phyloP scores from a whole-genome alignment of 1,140 invertebrate genomes.

The Pachypeltis micranthus region DNA sequence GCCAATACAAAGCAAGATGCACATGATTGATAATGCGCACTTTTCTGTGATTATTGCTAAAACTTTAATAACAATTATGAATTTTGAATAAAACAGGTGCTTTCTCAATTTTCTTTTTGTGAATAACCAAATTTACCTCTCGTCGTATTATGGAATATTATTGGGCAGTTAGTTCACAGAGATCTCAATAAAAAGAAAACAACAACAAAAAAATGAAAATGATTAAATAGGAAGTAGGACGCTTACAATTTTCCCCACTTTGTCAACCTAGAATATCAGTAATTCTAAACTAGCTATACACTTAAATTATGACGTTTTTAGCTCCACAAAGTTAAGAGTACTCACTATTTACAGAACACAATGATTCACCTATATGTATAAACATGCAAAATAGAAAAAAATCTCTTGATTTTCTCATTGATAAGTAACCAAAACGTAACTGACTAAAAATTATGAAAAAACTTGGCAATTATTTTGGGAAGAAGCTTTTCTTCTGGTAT shows the following conservation, averaged over 20 bases:
- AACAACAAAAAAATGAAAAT: background rate
- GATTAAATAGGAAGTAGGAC: background rate
- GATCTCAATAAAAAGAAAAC: background rate
- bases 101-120: background rate
- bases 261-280: background rate
- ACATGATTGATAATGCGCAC: too few species aligned
- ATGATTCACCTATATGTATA: background rate
- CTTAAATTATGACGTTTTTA: constrained; percentile 3
- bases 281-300: constrained; percentile 1
- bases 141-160: background rate
- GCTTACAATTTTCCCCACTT: background rate
- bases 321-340: background rate
- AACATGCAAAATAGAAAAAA: constrained; percentile 6
- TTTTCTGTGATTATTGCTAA: too few species aligned
- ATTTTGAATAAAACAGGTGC: background rate
- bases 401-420: background rate
- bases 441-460: constrained; percentile 1
- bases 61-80: background rate
- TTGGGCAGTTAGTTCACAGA: background rate
- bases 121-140: background rate
- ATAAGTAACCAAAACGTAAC: constrained; percentile 6
- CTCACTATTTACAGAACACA: background rate
- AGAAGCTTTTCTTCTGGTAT: background rate
- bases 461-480: background rate
- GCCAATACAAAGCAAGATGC: too few species aligned